These are phyloP conservation scores for Oscheius sp. DNA, from an alignment of 2,888 invertebrate genomes.

Conservation along the genomic window DNA sequence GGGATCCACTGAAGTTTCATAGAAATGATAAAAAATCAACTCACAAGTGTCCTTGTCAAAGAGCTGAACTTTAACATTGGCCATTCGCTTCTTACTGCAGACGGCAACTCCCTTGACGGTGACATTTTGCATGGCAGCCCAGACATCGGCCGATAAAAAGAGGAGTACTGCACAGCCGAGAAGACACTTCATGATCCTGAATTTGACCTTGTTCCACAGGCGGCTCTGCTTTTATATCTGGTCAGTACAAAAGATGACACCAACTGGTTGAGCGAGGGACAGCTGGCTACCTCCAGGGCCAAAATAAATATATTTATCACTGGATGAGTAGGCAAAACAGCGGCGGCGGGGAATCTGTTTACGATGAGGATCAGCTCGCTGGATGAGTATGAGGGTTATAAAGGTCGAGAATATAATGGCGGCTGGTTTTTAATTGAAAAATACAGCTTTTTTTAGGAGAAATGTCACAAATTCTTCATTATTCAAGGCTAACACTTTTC, in stretches of 20 bases:
- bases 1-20: conserved; percentile 52
- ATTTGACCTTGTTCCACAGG: not conserved
- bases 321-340: not conserved
- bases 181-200: conserved; percentile 22
- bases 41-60: conserved; percentile 51
- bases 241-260: no score
- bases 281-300: no score
- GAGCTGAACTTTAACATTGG: conserved; percentile 51
- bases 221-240: no score
- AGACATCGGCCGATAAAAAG: conserved; percentile 26
- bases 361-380: not conserved
- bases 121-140: conserved; percentile 46
- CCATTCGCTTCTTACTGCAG: conserved; percentile 53
- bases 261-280: no score
- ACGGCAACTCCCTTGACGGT: conserved; percentile 56
- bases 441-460: no score
- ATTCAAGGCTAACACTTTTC: conserved; percentile 29
- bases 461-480: not conserved
- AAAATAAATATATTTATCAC: conserved; percentile 16
- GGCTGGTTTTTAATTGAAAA: not conserved
- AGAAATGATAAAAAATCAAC: not conserved
- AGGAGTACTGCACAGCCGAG: conserved; percentile 25
- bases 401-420: not conserved
- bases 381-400: not conserved
- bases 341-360: not conserved